phyloP scores from a whole-genome alignment of 2,888 invertebrate species.

The Panopea generosa region DNA sequence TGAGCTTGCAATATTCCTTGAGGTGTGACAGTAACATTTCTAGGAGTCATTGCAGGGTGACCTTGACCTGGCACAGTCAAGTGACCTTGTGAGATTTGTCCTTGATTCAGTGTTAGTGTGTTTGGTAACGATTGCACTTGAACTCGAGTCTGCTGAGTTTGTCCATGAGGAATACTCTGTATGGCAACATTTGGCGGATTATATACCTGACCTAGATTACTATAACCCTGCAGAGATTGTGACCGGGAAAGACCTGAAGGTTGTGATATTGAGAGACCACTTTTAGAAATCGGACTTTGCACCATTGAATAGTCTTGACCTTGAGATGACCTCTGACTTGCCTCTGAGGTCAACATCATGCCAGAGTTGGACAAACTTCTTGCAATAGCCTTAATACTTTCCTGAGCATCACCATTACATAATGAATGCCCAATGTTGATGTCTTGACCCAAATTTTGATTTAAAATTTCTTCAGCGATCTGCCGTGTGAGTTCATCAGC shows the following conservation, averaged over 20 bases:
- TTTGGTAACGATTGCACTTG: background rate
- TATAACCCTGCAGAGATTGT: slow-evolving; percentile 27
- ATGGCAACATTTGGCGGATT: slow-evolving; percentile 49
- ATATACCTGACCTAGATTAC: slow-evolving; percentile 30
- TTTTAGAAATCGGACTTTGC: slow-evolving; percentile 8
- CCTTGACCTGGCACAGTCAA: slow-evolving; percentile 2
- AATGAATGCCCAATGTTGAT: slow-evolving; percentile 29
- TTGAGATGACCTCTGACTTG: slow-evolving; percentile 26
- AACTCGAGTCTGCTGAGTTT: slow-evolving; percentile 15
- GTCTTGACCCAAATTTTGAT: slow-evolving; percentile 46
- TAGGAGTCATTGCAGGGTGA: slow-evolving; percentile 12
- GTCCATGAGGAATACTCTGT: slow-evolving; percentile 21
- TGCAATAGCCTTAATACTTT: slow-evolving; percentile 67
- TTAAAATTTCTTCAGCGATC: slow-evolving; percentile 69
- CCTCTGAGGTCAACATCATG: slow-evolving; percentile 52
- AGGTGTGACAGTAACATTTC: slow-evolving; percentile 46
- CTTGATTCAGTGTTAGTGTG: background rate
- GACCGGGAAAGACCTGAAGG: slow-evolving; percentile 30
- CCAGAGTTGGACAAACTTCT: slow-evolving; percentile 66
- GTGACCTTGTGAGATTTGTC: slow-evolving; percentile 4
- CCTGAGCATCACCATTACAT: slow-evolving; percentile 62
- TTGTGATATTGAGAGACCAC: background rate
- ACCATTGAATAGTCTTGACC: background rate
- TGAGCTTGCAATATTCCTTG: slow-evolving; percentile 46
- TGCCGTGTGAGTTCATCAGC: slow-evolving; percentile 76